A percentile compares a stretch with the other conserved stretches of the same genome.
phyloP scores from a whole-genome alignment of 2,888 invertebrate genomes.

The Callosobruchus maculatus region DNA sequence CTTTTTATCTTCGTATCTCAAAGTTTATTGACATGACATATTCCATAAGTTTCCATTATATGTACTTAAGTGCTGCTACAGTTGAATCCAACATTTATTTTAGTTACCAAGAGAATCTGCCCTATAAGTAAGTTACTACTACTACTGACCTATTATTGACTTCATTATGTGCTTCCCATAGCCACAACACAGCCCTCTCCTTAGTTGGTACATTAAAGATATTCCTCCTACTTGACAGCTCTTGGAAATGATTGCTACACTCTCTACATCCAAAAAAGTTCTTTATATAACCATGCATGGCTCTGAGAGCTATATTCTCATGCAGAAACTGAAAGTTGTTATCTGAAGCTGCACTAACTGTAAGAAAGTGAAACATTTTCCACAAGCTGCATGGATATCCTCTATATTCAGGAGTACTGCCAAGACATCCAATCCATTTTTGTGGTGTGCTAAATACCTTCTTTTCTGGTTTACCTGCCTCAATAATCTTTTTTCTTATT shows the following conservation, averaged over 20 bases:
- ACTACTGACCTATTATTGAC: slow-evolving; percentile 63
- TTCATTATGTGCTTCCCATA: slow-evolving; percentile 92
- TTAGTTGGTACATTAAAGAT: slow-evolving; percentile 67
- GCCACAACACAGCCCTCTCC: slow-evolving; percentile 81
- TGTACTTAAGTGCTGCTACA: no score
- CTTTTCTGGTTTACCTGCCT: slow-evolving; percentile 51
- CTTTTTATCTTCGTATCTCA: no score
- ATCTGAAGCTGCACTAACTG: slow-evolving; percentile 66
- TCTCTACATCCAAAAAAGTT: slow-evolving; percentile 92
- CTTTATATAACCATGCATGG: slow-evolving; percentile 85
- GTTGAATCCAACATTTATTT: no score
- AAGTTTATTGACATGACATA: no score
- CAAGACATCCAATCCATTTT: slow-evolving; percentile 78
- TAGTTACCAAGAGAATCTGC: no score
- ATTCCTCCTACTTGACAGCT: slow-evolving; percentile 72
- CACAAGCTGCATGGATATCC: slow-evolving; percentile 95
- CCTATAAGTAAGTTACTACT: background rate
- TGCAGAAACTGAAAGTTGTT: slow-evolving; percentile 10
- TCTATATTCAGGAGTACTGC: slow-evolving; percentile 69
- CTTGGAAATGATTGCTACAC: slow-evolving; percentile 85
- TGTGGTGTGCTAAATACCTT: slow-evolving; percentile 56
- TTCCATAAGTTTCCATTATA: no score
- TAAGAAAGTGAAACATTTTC: slow-evolving; percentile 90
- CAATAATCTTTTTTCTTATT: slow-evolving; percentile 55
- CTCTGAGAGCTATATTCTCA: slow-evolving; percentile 62